Percentiles rank a stretch among this genome's conserved stretches.
Conservation (phyloP, 2,888 invertebrate species). For the Lydus trimaculatus region DNA sequence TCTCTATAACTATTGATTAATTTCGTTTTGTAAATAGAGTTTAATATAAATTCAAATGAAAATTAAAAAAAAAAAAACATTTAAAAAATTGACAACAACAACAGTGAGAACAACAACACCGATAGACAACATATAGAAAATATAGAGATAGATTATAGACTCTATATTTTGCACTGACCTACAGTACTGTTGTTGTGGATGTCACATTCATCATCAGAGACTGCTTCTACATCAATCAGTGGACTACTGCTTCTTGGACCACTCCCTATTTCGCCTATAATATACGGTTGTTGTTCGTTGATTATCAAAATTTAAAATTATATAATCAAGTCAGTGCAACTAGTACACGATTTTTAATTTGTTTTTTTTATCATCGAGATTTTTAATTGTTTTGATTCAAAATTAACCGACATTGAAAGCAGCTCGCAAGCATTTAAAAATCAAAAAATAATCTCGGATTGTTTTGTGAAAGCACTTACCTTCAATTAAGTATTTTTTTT, state of each 20-base stretch:
- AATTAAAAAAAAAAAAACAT: slow-evolving; percentile 32
- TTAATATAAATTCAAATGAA: not conserved
- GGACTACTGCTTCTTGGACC: slow-evolving; percentile 68
- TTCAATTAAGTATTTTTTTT: slow-evolving; percentile 15
- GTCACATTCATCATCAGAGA: slow-evolving; percentile 67
- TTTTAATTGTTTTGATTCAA: not conserved
- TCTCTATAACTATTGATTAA: not conserved
- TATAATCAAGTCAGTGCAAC: slow-evolving; percentile 40
- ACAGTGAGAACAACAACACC: slow-evolving; percentile 59
- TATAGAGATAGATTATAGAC: slow-evolving; percentile 37
- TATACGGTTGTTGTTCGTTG: slow-evolving; percentile 18
- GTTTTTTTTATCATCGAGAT: not conserved
- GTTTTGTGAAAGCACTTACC: slow-evolving; percentile 39
- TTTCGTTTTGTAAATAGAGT: not conserved
- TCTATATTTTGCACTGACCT: slow-evolving; percentile 67
- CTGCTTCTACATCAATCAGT: slow-evolving; percentile 72
- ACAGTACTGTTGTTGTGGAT: slow-evolving; percentile 60
- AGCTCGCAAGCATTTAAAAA: slow-evolving; percentile 38
- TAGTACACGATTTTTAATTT: slow-evolving; percentile 13
- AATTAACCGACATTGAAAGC: slow-evolving; percentile 28
- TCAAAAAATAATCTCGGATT: slow-evolving; percentile 38
- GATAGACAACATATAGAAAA: slow-evolving; percentile 54
- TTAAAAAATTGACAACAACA: slow-evolving; percentile 43
- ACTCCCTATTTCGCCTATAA: slow-evolving; percentile 71
- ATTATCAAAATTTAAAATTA: slow-evolving; percentile 35